A percentile compares a stretch with the other conserved stretches of the same genome.
Conservation (phyloP, 2,113 vertebrate species). For the Pyxicephalus adspersus region DNA sequence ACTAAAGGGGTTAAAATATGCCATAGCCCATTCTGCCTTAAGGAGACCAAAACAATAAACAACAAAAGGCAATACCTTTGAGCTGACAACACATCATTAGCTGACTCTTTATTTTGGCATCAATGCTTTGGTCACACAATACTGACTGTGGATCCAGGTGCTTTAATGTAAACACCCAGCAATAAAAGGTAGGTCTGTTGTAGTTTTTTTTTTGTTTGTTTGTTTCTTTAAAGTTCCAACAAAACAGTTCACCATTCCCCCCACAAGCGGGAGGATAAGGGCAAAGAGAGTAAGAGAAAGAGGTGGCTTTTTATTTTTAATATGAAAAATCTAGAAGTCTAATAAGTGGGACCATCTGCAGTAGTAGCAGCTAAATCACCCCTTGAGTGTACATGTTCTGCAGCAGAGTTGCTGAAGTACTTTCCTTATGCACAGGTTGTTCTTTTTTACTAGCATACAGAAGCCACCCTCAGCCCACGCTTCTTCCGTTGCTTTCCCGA, state of each 20-base stretch:
- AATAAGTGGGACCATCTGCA: conserved; percentile 71
- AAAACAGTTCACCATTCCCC: conserved; percentile 84
- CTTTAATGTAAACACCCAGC: conserved; percentile 84
- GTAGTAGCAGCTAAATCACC: conserved; percentile 80
- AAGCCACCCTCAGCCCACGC: conserved; percentile 99
- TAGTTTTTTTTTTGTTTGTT: conserved; percentile 74
- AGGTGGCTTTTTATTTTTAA: conserved; percentile 76
- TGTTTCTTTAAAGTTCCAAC: conserved; percentile 85
- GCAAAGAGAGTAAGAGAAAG: conserved; percentile 72
- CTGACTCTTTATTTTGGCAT: conserved; percentile 94
- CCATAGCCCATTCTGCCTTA: conserved; percentile 13
- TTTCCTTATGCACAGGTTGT: conserved; percentile 98
- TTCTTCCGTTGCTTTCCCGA: conserved; percentile 98
- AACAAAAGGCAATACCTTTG: conserved; percentile 70
- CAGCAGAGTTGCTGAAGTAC: conserved; percentile 98
- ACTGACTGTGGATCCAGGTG: conserved; percentile 90
- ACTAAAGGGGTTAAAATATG: conserved; percentile 24
- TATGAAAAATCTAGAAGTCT: conserved; percentile 79
- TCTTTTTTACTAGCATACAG: conserved; percentile 99
- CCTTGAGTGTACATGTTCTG: conserved; percentile 98
- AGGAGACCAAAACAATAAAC: conserved; percentile 59
- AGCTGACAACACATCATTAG: conserved; percentile 72
- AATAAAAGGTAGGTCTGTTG: conserved; percentile 99
- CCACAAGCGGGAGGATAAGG: conserved; percentile 71
- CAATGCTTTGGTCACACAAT: conserved; percentile 99